Percentiles rank a stretch among this genome's conserved stretches.
These are phyloP conservation scores for Buathra laborator DNA, from an alignment of 2,888 invertebrate genomes.

Conservation along the genomic window DNA sequence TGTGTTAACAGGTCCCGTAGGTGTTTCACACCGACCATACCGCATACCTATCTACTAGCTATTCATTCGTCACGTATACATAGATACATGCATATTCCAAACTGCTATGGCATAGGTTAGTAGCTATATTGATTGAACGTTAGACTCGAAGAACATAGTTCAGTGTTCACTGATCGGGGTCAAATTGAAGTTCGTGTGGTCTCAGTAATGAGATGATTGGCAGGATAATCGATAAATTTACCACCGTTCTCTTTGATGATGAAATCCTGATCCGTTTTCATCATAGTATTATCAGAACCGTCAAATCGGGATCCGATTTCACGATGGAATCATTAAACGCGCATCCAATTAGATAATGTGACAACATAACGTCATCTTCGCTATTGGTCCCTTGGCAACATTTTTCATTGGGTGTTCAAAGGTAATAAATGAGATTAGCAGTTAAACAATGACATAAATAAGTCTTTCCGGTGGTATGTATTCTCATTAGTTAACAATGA, in stretches of 20 bases:
- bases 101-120: not conserved
- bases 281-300: not conserved
- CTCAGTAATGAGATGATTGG: too few species aligned
- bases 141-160: not conserved
- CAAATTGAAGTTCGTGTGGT: too few species aligned
- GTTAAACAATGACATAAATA: too few species aligned
- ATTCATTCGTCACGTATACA: not conserved
- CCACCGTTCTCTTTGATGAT: not conserved
- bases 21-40: slow-evolving; percentile 1
- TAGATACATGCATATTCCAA: not conserved
- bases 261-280: not conserved
- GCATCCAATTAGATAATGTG: too few species aligned
- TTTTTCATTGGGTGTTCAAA: too few species aligned
- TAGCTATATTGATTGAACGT: not conserved
- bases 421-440: too few species aligned
- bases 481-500: too few species aligned
- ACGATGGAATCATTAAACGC: not conserved
- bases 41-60: not conserved
- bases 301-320: not conserved
- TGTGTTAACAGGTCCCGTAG: slow-evolving; percentile 12
- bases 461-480: too few species aligned
- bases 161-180: not conserved
- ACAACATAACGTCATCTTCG: too few species aligned
- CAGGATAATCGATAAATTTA: too few species aligned
- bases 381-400: too few species aligned